A percentile compares a stretch with the other conserved stretches of the same genome.
These are phyloP conservation scores for Mermis nigrescens DNA, from an alignment of 2,888 invertebrate species.

Conservation along the genomic window DNA sequence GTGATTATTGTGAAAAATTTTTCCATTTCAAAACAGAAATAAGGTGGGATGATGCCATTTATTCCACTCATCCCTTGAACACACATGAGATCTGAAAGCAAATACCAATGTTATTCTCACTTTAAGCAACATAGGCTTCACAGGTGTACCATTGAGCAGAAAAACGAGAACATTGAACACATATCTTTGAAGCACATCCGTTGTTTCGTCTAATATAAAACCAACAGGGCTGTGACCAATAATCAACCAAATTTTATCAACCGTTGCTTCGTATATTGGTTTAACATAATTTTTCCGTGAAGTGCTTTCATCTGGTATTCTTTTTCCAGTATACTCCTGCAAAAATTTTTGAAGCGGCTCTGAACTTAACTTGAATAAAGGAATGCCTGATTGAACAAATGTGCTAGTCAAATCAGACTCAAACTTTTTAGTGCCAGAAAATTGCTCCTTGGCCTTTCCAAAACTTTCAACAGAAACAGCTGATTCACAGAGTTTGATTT, in stretches of 20 bases:
- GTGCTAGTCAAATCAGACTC: neutral
- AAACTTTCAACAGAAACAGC: neutral
- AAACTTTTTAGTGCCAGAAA: neutral
- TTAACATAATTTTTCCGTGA: neutral
- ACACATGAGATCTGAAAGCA: neutral
- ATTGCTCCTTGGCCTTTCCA: neutral
- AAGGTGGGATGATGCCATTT: no score
- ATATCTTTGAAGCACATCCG: neutral
- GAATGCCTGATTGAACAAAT: neutral
- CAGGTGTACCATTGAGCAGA: neutral
- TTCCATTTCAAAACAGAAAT: no score
- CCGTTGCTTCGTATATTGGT: neutral
- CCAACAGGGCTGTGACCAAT: neutral
- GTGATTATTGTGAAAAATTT: no score
- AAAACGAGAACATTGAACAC: neutral
- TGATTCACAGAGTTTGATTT: neutral
- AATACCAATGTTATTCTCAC: no score
- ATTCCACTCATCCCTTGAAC: no score
- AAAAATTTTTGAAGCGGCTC: neutral
- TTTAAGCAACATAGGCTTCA: neutral
- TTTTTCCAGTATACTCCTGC: neutral
- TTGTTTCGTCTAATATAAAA: neutral
- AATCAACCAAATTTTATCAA: neutral
- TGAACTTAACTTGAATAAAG: neutral
- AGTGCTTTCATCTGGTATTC: neutral